Evolutionary conservation across 1,140 invertebrate species (phyloP), one percentile per base, ranked within the genome.

Genomic region (Macrobrachium rosenbergii): DNA sequence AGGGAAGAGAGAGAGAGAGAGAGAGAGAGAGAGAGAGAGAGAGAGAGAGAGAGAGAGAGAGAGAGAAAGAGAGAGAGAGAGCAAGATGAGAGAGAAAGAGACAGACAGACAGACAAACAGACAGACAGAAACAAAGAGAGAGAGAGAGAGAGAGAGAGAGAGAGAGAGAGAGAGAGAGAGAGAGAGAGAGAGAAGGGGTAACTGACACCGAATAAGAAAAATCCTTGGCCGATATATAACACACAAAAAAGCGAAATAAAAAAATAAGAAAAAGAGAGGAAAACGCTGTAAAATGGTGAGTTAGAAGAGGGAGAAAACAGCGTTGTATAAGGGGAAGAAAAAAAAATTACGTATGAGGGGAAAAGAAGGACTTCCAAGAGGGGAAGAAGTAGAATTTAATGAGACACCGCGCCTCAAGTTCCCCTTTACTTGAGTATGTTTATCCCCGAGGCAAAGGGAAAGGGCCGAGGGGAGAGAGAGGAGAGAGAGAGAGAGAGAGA

Each of bases 171-270:
- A 59, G 10, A n/a, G 21, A 79, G 19, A 21, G 58, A 21, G 12
- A 23, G 17, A 45, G 28, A 62, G 58, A 17, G 11, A 21, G 1
- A 17, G 28, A 8, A 10, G 16, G n/a, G 63, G 21, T 64, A 28
- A 81, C 21, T 62, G 59, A 81, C 37, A 81, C 37, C n/a, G 78
- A 81, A 43, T 62, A n/a, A 81, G 78, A 60, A 63, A 64, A 58
- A 0, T 52, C 12, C 12, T 52, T 52, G 8, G 8, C 12, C 52
- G 52, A 52, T 52, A 52, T 52, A 10, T 52, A 37, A 37, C 3
- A 52, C 6, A 52, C 12, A 52, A 52, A 37, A 52, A 52, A 52
- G 52, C 12, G 59, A 37, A 77, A 63, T 28, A 58, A 67, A 23
- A 81, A 63, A 81, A 62, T 37, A 28, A 81, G n/a, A 62, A 62